A percentile compares a stretch with the other conserved stretches of the same genome.
These are phyloP conservation scores for Ibycter americanus DNA, from an alignment of 2,797 vertebrate species.

Conservation along the genomic window DNA sequence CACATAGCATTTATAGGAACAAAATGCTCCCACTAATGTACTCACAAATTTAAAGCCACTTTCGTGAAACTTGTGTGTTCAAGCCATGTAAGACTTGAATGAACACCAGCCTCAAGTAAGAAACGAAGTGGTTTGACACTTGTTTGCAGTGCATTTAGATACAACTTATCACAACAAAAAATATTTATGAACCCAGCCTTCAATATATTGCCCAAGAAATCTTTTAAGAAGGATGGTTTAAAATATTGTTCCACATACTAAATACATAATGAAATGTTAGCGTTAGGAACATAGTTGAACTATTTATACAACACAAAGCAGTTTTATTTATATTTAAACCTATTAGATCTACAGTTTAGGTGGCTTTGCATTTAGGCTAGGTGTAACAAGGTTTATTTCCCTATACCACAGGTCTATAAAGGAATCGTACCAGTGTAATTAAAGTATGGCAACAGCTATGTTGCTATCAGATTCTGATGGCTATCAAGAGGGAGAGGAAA, in stretches of 20 bases:
- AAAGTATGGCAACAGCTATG: constrained; percentile 24
- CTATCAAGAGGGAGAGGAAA: constrained; percentile 66
- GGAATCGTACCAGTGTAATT: constrained; percentile 45
- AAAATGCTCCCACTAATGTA: not conserved
- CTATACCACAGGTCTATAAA: not conserved
- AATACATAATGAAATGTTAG: not conserved
- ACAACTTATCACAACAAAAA: not conserved
- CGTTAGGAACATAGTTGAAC: not conserved
- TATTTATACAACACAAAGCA: not conserved
- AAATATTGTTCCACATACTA: not conserved
- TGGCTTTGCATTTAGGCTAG: not conserved
- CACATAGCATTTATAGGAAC: not conserved
- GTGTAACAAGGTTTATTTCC: not conserved
- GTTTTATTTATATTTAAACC: not conserved
- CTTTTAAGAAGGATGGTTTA: not conserved
- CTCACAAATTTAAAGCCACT: not conserved
- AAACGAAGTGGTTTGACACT: not conserved
- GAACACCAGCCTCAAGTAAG: not conserved
- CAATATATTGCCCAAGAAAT: not conserved
- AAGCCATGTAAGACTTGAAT: not conserved
- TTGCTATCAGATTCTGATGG: constrained; percentile 62
- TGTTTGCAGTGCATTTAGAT: not conserved
- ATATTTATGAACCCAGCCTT: not conserved
- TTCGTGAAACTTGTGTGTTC: not conserved
- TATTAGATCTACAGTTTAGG: not conserved